Percentiles rank a stretch among this genome's conserved stretches.
Conservation (phyloP, 2,797 vertebrate species). For the Tachyglossus aculeatus region DNA sequence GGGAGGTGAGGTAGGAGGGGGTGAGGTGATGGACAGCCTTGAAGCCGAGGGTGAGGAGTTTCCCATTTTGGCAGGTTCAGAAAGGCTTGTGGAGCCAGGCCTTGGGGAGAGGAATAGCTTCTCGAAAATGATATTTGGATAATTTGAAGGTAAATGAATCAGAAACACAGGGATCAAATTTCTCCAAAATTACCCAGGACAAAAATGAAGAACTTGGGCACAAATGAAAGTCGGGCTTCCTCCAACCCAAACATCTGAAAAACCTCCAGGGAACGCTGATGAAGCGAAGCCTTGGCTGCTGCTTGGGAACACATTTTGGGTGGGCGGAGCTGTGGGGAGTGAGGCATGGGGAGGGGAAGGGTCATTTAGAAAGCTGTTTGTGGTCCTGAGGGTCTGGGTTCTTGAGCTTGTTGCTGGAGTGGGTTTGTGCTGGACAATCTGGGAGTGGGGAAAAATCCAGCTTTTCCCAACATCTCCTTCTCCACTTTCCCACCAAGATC, state of each 20-base stretch:
- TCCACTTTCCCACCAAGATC: background rate
- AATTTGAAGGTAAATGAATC: background rate
- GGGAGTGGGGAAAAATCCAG: background rate
- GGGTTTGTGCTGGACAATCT: too few species aligned
- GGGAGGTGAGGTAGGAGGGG: too few species aligned
- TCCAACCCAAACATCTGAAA: slow-evolving; percentile 8
- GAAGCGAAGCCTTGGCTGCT: background rate
- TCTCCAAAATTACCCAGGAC: slow-evolving; percentile 15
- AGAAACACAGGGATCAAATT: background rate
- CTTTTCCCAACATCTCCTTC: background rate
- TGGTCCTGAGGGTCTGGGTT: background rate
- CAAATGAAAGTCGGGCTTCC: slow-evolving; percentile 7
- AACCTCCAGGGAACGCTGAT: background rate
- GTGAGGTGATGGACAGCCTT: too few species aligned
- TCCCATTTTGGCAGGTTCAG: background rate
- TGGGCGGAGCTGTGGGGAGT: too few species aligned
- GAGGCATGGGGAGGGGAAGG: fast-evolving
- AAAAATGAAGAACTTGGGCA: slow-evolving; percentile 2
- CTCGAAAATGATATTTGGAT: background rate
- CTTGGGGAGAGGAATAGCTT: background rate
- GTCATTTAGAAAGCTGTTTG: background rate
- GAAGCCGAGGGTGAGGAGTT: too few species aligned
- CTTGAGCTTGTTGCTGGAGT: background rate
- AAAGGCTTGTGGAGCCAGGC: background rate
- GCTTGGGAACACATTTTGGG: background rate